Evolutionary conservation across 2,888 invertebrate genomes (phyloP), one percentile per base, ranked within the genome.

Genomic region (Digitonthophagus gazella): DNA sequence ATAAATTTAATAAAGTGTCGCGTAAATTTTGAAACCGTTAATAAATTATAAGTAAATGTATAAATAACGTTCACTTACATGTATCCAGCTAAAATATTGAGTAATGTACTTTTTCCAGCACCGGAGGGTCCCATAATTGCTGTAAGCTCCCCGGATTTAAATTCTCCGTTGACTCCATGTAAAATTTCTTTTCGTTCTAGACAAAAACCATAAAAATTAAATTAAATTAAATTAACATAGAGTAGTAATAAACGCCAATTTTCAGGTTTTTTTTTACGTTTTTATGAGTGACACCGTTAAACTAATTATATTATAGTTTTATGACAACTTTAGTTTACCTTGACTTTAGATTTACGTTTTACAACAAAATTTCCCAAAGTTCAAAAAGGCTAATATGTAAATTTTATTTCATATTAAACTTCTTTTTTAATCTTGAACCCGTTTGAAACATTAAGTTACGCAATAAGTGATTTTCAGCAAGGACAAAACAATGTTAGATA

Each of bases 91-190:
- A 97, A 84, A 0, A 96, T 91, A 80, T 97, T 96, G 74, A 97
- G 88, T 1, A 97, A 86, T 0, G 96, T 95, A 0, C 95, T 95
- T 84, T 97, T 97, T 66, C 97, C 95, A 0, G 95, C 96, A 0
- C 97, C 97, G 0, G 96, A 96, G 0, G 97, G 97, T 0, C 97
- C 97, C 97, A 98, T 97, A 74, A 98, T 95, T 22, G 96, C 97
- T 28, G 95, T 91, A 74, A 97, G 85, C 81, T 96, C 92, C 19
- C 91, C 90, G 0, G 95, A 91, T 8, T 90, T 89, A 73, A 97
- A 90, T 77, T 90, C 87, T 0, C 97, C 97, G 75, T 91, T 88
- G 1, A 97, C 90, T 61, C 90, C 89, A 80, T 96, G 95, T 16
- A 97, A 86, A 76, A 97, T 96, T 78, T 91, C 89, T 82, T 96